These are phyloP conservation scores for Trimorus sp. DNA, from an alignment of 2,888 invertebrate genomes.

Conservation along the genomic window DNA sequence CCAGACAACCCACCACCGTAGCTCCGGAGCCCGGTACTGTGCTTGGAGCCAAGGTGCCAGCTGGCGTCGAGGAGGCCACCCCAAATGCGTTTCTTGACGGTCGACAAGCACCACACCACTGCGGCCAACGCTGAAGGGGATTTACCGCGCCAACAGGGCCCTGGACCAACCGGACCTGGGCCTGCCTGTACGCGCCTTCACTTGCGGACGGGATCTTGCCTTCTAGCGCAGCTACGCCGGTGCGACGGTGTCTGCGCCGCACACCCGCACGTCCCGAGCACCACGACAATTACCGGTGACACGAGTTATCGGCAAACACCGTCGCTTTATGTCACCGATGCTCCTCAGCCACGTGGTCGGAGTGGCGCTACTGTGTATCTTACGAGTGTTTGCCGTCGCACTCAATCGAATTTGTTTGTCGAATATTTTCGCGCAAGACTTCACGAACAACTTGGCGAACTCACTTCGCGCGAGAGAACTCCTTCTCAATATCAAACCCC, in stretches of 20 bases:
- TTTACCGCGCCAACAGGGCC: slow-evolving; percentile 69
- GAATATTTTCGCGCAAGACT: slow-evolving; percentile 42
- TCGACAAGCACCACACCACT: slow-evolving; percentile 74
- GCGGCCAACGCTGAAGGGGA: slow-evolving; percentile 61
- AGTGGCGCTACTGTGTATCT: slow-evolving; percentile 47
- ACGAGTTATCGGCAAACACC: slow-evolving; percentile 18
- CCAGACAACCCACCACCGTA: slow-evolving; percentile 80
- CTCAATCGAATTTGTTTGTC: slow-evolving; percentile 41
- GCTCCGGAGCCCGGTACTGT: slow-evolving; percentile 79
- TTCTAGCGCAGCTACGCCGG: slow-evolving; percentile 32
- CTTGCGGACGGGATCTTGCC: slow-evolving; percentile 78
- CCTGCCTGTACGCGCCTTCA: slow-evolving; percentile 71
- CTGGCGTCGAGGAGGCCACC: slow-evolving; percentile 75
- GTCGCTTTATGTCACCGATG: slow-evolving; percentile 19
- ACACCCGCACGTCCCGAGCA: not conserved
- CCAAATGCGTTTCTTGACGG: slow-evolving; percentile 71
- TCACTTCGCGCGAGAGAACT: slow-evolving; percentile 32
- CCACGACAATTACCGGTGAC: slow-evolving; percentile 11
- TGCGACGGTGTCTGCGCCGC: slow-evolving; percentile 3
- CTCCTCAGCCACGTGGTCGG: slow-evolving; percentile 52
- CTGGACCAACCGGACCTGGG: slow-evolving; percentile 71
- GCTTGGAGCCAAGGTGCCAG: slow-evolving; percentile 78
- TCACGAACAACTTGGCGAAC: slow-evolving; percentile 34
- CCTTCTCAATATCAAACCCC: slow-evolving; percentile 46
- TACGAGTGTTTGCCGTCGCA: slow-evolving; percentile 23